Evolutionary conservation across 2,113 vertebrate species (phyloP).

Genomic region (Dolichallabes microphthalmus): DNA sequence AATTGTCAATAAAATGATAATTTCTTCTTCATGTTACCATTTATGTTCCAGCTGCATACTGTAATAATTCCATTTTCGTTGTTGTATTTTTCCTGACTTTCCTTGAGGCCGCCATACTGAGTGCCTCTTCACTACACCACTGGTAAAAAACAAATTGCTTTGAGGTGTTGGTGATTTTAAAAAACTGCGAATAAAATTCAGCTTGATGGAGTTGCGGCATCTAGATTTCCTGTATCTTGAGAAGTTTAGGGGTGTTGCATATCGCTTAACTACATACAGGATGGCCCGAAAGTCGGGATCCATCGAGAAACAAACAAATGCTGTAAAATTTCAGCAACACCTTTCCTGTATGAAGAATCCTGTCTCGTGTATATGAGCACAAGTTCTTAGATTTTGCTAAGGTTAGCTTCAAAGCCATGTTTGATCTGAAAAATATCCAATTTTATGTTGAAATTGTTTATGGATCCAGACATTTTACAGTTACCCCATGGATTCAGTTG

Average conservation of each 20-base stretch:
- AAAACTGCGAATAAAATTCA: background rate
- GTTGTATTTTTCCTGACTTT: background rate
- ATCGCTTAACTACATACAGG: background rate
- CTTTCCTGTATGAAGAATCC: too few species aligned
- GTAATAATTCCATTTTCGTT: background rate
- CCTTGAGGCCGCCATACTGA: background rate
- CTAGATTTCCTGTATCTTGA: slow-evolving; percentile 1
- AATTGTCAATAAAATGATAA: background rate
- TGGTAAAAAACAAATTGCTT: background rate
- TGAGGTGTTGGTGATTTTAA: background rate
- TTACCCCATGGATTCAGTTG: too few species aligned
- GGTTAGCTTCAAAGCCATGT: too few species aligned
- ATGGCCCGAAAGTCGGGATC: too few species aligned
- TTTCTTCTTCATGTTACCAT: background rate
- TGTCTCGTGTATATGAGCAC: too few species aligned
- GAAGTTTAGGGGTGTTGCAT: background rate
- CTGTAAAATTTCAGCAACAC: too few species aligned
- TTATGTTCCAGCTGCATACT: background rate
- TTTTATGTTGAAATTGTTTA: too few species aligned
- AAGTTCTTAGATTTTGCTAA: too few species aligned
- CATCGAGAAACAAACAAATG: too few species aligned
- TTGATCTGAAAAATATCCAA: too few species aligned
- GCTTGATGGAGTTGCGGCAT: background rate
- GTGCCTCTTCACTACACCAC: background rate
- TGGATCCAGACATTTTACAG: too few species aligned